Base-by-base conservation (phyloP, 2,797 vertebrate species). In the Aphelocoma californica region DNA sequence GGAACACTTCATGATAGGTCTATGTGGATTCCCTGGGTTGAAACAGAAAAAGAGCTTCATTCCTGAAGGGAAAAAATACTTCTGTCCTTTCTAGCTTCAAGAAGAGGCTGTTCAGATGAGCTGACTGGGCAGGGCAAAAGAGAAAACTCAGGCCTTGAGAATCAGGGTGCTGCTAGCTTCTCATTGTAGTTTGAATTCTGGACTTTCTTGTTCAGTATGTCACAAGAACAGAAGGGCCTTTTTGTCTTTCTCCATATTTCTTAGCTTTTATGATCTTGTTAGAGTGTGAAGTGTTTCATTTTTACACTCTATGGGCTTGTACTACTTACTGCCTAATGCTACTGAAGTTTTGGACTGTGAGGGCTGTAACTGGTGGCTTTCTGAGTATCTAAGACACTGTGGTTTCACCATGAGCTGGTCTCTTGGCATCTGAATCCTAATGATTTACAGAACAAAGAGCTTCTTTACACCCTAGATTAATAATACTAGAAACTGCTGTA, bases 1-100 rank as follows among this genome's bases (percentile, higher is more conserved):
- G n/a, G 44, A 28, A n/a, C 8, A 24, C 0, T 3, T 40, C 20
- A 3, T 44, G 15, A 31, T 47, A 3, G 4, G 12, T 14, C 32
- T 88, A 1, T 18, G 8, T 58, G 40, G 14, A n/a, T 81, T 78
- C 25, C 18, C 24, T 44, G 25, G 28, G 6, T 74, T 91, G 31
- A 58, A 60, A 14, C 32, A 80, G 15, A 48, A 50, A 66, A 74
- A 57, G 29, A 53, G 3, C 23, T 85, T 74, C 17, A 14, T 4
- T 75, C 12, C 24, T 71, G 45, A 78, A 25, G 19, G 14, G 40
- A 61, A 86, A 75, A 70, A 24, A 5, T 25, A 31, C 12, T 78
- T 73, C 10, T 2, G 7, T 92, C 12, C 8, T 85, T 87, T 40
- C 32, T 75, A 18, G 3, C 7, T 3, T 71, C 61, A 51, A 29